Conservation (phyloP, 2,888 invertebrate genomes). For the Notodonta dromedarius region DNA sequence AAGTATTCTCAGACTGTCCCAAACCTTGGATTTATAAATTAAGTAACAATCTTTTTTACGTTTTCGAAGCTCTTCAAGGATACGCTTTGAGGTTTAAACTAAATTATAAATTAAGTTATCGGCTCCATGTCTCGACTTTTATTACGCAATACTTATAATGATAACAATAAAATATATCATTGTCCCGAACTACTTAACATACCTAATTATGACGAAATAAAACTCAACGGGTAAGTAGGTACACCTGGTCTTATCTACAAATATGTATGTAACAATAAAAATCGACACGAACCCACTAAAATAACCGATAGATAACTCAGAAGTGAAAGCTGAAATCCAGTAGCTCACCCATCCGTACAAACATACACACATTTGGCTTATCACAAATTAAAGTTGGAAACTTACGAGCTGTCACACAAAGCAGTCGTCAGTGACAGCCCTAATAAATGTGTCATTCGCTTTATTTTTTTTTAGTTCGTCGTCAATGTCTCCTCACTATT, state of each 20-base stretch:
- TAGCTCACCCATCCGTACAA: conserved; percentile 60
- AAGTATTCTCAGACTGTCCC: too few relatives aligned
- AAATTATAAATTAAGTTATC: too few relatives aligned
- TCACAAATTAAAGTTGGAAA: conserved; percentile 78
- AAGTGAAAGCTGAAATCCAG: conserved; percentile 74
- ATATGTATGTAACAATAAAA: conserved; percentile 35
- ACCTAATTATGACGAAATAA: conserved; percentile 31
- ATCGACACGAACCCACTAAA: conserved; percentile 30
- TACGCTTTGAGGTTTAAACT: too few relatives aligned
- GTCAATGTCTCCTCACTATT: conserved; percentile 76
- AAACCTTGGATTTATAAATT: too few relatives aligned
- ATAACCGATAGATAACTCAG: conserved; percentile 42
- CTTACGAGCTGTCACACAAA: conserved; percentile 76
- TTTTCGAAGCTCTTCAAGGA: not conserved
- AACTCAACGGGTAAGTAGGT: conserved; percentile 6
- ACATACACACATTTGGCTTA: conserved; percentile 70
- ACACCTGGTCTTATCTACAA: conserved; percentile 13
- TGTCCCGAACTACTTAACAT: conserved; percentile 20
- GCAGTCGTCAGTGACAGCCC: conserved; percentile 68
- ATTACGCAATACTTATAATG: not conserved
- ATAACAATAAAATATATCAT: not conserved
- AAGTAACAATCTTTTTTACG: too few relatives aligned
- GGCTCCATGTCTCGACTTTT: not conserved
- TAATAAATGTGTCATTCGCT: conserved; percentile 80
- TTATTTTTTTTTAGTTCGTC: conserved; percentile 62